Base-by-base conservation (phyloP, 2,113 vertebrate species). In the Podilymbus podiceps region DNA sequence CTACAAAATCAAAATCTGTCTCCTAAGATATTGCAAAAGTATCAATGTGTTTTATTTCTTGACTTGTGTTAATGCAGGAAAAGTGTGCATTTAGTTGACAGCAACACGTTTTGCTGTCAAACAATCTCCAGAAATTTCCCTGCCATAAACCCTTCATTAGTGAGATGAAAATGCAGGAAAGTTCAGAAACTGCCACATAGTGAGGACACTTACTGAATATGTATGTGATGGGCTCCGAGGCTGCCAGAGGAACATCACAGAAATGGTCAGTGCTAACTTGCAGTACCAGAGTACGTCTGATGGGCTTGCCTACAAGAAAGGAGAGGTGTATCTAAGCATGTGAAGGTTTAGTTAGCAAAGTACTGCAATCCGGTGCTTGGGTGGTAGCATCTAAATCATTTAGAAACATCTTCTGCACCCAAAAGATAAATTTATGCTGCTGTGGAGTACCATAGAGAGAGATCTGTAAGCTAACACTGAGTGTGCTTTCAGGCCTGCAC, bases 21-120 rank as follows among this genome's bases (percentile, higher is more conserved):
- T 59, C 50, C 33, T 64, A 35, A 53, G 22, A 67, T 73, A 23
- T 7, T 59, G 52, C 23, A 25, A 6, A 77, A 80, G 7, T 59
- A 25, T 95, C 86, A 44, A 13, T 46, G 55, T 62, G 4, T 49
- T 94, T 95, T 83, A 92, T 47, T 84, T 78, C n/a, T 49, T 86
- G 74, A 42, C 49, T 73, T 94, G 28, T 72, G 12, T 76, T 85
- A 88, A 74, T 85, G 77, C 55, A 21, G 33, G 66, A 58, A 35
- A 59, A 94, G 22, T 35, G 56, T 79, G 19, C 40, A 2, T 92
- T 84, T 85, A 69, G 58, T 76, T 84, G 69, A 47, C 75, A 69
- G 60, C 38, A 82, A 60, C 5, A 11, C 2, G 0, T 88, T 95
- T 95, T 93, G 44, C 79, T 89, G 56, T 95, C 69, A 84, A 20